Evolutionary conservation across 2,888 invertebrate genomes (phyloP).

Genomic region (Azorinus chamasolen): DNA sequence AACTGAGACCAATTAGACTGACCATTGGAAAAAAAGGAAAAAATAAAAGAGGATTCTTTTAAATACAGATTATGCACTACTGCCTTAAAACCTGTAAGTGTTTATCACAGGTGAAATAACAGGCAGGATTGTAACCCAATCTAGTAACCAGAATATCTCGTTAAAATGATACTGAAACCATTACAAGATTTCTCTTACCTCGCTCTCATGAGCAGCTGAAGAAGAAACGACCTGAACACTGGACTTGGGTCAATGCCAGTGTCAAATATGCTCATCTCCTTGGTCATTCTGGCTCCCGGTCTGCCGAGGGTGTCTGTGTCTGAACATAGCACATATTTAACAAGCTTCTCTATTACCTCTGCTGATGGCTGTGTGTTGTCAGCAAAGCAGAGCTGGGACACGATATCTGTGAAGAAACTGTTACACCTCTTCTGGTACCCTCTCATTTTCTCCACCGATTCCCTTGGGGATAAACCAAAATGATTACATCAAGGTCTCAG

Average conservation of each 20-base stretch:
- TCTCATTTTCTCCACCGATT: constrained; percentile 37
- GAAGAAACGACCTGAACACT: constrained; percentile 26
- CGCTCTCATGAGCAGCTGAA: constrained; percentile 17
- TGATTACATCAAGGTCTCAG: no score
- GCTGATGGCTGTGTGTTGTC: constrained; percentile 64
- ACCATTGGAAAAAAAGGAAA: no score
- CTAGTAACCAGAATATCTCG: no score
- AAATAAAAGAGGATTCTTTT: no score
- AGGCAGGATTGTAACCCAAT: no score
- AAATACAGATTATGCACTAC: no score
- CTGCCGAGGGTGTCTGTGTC: not conserved
- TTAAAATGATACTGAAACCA: no score
- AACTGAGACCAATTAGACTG: no score
- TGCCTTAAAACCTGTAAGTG: no score
- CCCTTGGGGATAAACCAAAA: no score
- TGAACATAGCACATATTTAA: constrained; percentile 67
- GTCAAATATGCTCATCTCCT: constrained; percentile 74
- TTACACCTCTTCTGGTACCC: constrained; percentile 72
- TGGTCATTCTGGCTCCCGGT: constrained; percentile 47
- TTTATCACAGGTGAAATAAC: no score
- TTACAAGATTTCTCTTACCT: no score
- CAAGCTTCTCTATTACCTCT: constrained; percentile 68
- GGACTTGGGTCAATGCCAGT: constrained; percentile 65
- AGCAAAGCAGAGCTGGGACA: constrained; percentile 75
- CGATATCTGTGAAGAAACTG: constrained; percentile 76